Base-by-base conservation (phyloP, 2,888 invertebrate species). In the Alentia gelatinosa region DNA sequence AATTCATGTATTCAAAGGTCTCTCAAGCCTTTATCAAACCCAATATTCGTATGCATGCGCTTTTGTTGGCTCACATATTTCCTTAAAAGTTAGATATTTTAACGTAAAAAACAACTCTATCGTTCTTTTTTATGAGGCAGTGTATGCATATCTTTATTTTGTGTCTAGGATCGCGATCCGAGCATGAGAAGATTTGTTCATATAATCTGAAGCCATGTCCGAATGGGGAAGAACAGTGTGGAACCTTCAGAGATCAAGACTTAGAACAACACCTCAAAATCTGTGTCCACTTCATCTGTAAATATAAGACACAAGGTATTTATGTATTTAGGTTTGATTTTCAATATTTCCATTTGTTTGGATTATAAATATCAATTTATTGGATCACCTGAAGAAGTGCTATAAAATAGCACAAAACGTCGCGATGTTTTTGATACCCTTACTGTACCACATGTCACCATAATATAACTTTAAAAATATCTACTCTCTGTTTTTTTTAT, bases 151-250 rank as follows among this genome's bases (percentile, higher is more conserved):
- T 42, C 7, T 42, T 42, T 12, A 42, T 42, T 42, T 12, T 42
- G 9, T 42, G 47, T 56, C 19, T n/a, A n/a, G 47, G n/a, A 56
- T 94, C 94, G 94, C n/a, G 90, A 92, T 40, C 91, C 30, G 93
- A 93, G 47, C 95, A 95, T 94, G 95, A 95, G 63, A 89, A 91
- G 37, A 74, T 35, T 4, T 95, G 95, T 92, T 90, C 92, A 1
- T 94, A 93, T 92, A 93, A 92, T 23, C 91, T 92, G 15, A 92
- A 94, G 0, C 91, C 91, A 15, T 95, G 95, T 92, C 93, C 94
- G n/a, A 94, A 92, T 40, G 90, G 92, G 89, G 92, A 91, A 63
- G 91, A 91, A 23, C 83, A 91, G 12, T 94, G 94, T 93, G 94
- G 94, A 1, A 91, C 42, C 40, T 92, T 94, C 47, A 88, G 94